A percentile compares a stretch with the other conserved stretches of the same genome.
phyloP scores from a whole-genome alignment of 2,888 invertebrate species.

The Glaucopsyche alexis region DNA sequence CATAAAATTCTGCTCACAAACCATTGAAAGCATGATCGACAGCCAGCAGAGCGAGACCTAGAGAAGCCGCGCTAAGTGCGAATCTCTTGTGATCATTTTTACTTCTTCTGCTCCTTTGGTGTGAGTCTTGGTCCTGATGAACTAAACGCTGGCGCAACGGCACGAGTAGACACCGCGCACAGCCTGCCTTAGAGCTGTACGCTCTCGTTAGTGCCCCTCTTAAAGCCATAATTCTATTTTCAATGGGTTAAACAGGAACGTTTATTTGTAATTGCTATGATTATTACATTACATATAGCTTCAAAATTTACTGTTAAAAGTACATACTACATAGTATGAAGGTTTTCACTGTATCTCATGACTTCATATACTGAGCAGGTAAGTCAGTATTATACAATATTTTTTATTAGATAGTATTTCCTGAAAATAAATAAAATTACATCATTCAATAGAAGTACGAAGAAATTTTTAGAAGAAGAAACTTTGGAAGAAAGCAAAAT shows the following conservation, averaged over 20 bases:
- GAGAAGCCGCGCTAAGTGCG: conserved; percentile 49
- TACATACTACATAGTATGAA: not conserved
- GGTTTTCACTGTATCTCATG: not conserved
- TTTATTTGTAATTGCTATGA: not conserved
- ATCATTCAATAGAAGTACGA: too few species aligned
- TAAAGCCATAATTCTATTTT: not conserved
- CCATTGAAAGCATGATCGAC: conserved; percentile 67
- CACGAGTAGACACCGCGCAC: not conserved
- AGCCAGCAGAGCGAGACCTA: conserved; percentile 62
- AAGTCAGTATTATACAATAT: not conserved
- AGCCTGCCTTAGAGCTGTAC: not conserved
- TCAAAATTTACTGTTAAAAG: not conserved
- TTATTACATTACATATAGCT: too few species aligned
- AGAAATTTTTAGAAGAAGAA: too few species aligned
- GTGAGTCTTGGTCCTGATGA: not conserved
- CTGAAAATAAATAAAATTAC: too few species aligned
- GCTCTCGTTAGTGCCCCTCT: not conserved
- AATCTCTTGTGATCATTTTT: conserved; percentile 24
- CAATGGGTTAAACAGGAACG: not conserved
- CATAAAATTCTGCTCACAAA: conserved; percentile 39
- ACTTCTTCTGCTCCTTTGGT: not conserved
- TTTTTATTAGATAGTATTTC: too few species aligned
- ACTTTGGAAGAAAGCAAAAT: too few species aligned
- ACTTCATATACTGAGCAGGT: not conserved
- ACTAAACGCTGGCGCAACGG: not conserved